These are phyloP conservation scores for Craniophora ligustri DNA, from an alignment of 2,888 invertebrate genomes.

Conservation along the genomic window DNA sequence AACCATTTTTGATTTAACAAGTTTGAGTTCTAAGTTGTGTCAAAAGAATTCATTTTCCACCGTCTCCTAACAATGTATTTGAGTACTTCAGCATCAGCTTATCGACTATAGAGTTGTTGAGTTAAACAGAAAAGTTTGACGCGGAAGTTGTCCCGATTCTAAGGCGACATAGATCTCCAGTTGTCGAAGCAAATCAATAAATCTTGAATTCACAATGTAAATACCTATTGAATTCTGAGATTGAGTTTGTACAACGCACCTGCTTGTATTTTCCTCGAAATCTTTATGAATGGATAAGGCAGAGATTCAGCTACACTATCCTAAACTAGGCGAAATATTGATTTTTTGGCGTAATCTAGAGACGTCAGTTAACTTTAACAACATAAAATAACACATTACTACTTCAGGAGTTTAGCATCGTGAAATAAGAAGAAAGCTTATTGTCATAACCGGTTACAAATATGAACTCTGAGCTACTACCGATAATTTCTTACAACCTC, in stretches of 20 bases:
- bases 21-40: too few species aligned
- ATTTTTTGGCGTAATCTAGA: too few species aligned
- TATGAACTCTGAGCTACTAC: neutral
- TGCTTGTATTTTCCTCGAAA: too few species aligned
- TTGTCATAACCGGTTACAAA: neutral
- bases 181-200: neutral
- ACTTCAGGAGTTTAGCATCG: too few species aligned
- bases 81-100: slow-evolving; percentile 4
- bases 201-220: neutral
- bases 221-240: neutral
- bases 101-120: slow-evolving; percentile 28
- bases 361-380: too few species aligned
- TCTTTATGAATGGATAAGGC: too few species aligned
- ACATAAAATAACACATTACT: too few species aligned
- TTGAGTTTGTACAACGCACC: too few species aligned
- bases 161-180: slow-evolving; percentile 7
- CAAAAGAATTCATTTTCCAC: neutral
- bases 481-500: neutral
- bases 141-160: slow-evolving; percentile 16
- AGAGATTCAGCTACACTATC: too few species aligned
- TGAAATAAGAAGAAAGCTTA: too few species aligned
- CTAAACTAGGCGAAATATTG: too few species aligned
- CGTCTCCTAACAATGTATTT: neutral
- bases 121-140: slow-evolving; percentile 30
- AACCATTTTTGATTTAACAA: too few species aligned